Evolutionary conservation across 2,888 invertebrate species (phyloP).

Genomic region (Xanthia icteritia): DNA sequence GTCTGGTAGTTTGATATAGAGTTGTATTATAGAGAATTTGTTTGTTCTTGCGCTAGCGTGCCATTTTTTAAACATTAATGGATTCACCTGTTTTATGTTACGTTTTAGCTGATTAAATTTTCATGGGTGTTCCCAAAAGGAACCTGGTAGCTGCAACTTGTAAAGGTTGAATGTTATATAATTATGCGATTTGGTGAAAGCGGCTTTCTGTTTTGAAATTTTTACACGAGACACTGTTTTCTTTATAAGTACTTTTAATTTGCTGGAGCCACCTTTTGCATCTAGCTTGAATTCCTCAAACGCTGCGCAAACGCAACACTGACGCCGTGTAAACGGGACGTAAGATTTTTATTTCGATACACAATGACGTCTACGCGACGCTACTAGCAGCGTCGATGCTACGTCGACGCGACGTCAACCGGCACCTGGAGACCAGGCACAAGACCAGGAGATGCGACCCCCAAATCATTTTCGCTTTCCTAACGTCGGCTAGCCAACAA

Average conservation of each 20-base stretch:
- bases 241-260: too few relatives aligned
- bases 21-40: not conserved
- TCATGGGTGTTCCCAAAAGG: not conserved
- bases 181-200: not conserved
- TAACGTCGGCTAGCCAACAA: not conserved
- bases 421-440: too few relatives aligned
- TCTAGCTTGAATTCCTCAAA: not conserved
- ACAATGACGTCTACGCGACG: not conserved
- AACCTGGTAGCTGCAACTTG: not conserved
- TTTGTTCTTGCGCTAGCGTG: not conserved
- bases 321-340: not conserved
- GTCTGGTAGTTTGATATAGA: not conserved
- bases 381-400: not conserved
- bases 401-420: not conserved
- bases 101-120: not conserved
- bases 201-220: not conserved
- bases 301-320: not conserved
- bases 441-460: too few relatives aligned
- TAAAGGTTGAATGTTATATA: not conserved
- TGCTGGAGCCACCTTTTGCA: not conserved
- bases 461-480: not conserved
- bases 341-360: not conserved
- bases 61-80: not conserved
- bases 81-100: slow-evolving; percentile 2
- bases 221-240: not conserved